Conservation (phyloP, 2,113 vertebrate species). For the Mustela nigripes region DNA sequence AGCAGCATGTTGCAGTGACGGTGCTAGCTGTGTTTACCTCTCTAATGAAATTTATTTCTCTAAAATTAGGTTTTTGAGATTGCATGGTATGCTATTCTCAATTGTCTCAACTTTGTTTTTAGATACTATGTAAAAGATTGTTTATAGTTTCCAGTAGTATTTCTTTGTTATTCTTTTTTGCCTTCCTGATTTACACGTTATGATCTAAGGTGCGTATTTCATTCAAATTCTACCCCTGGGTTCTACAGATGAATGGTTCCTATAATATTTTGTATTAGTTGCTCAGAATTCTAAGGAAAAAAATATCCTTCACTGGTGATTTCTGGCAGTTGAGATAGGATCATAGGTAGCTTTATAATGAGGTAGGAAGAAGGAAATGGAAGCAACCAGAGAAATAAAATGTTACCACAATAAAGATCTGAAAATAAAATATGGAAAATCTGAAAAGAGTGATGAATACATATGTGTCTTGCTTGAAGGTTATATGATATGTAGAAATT, state of each 20-base stretch:
- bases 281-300: not conserved
- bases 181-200: not conserved
- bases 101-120: not conserved
- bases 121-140: not conserved
- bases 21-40: not conserved
- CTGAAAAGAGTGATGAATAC: not conserved
- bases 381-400: not conserved
- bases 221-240: not conserved
- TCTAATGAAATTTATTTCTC: not conserved
- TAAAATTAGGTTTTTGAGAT: not conserved
- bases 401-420: not conserved
- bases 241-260: not conserved
- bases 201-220: not conserved
- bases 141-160: not conserved
- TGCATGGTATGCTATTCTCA: not conserved
- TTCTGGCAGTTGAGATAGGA: not conserved
- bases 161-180: not conserved
- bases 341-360: not conserved
- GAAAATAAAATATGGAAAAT: not conserved
- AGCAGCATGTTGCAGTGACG: not conserved
- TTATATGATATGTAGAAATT: not conserved
- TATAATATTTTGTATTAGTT: not conserved
- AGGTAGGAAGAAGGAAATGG: not conserved
- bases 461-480: not conserved
- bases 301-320: not conserved